Evolutionary conservation across 2,113 vertebrate species (phyloP).

Genomic region (Butorides virescens): DNA sequence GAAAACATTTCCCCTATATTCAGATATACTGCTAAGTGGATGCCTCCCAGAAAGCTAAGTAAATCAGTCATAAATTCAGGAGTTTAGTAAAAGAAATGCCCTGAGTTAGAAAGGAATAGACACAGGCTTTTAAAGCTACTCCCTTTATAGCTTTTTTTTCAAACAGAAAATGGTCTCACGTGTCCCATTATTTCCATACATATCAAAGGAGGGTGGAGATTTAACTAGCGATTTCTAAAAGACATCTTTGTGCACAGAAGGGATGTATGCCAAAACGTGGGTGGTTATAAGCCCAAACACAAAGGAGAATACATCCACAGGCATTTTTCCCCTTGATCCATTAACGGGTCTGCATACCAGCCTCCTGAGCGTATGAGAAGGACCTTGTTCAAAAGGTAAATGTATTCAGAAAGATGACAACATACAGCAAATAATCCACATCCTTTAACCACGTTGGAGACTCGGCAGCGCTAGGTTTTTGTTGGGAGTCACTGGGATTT

Average conservation of each 20-base stretch:
- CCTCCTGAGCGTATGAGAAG: constrained; percentile 27
- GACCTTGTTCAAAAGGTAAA: constrained; percentile 67
- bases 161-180: constrained; percentile 50
- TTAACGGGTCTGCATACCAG: constrained; percentile 62
- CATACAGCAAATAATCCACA: not conserved
- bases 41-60: not conserved
- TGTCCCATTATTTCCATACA: constrained; percentile 67
- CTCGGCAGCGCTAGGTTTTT: not conserved
- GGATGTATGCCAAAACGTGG: constrained; percentile 64
- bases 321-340: constrained; percentile 66
- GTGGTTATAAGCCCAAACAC: constrained; percentile 63
- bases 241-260: constrained; percentile 65
- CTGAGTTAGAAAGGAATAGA: not conserved
- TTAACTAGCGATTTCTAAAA: constrained; percentile 60
- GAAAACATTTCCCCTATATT: not conserved
- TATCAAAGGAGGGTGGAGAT: constrained; percentile 67
- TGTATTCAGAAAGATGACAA: constrained; percentile 56
- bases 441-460: not conserved
- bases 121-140: constrained; percentile 23
- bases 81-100: no score
- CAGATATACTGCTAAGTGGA: not conserved
- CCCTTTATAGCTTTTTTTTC: not conserved
- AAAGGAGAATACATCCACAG: constrained; percentile 65
- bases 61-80: not conserved
- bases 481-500: not conserved